Percentiles rank a stretch among this genome's conserved stretches.
Conservation (phyloP, 2,797 vertebrate species). For the Balearica regulorum region DNA sequence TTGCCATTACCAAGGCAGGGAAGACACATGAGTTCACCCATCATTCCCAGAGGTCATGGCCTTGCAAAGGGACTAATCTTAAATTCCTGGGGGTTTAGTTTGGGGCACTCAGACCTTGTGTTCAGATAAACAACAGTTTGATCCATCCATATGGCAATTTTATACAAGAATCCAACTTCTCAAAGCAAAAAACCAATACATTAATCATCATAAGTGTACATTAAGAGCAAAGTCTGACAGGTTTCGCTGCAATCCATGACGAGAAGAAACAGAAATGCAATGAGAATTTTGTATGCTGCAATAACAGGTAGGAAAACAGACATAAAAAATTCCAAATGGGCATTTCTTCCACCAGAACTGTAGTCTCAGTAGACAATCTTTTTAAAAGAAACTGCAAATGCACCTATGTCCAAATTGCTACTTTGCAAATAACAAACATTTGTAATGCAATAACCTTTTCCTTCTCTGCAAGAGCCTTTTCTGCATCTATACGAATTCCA, state of each 20-base stretch:
- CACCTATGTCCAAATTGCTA: neutral
- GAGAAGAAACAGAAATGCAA: neutral
- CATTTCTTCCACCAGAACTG: neutral
- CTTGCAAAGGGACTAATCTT: neutral
- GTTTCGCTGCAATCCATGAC: neutral
- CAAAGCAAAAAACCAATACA: neutral
- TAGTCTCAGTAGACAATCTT: neutral
- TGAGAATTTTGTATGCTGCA: neutral
- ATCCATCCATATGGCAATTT: neutral
- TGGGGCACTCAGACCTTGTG: neutral
- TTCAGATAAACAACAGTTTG: neutral
- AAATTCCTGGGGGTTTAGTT: neutral
- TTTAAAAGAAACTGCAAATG: neutral
- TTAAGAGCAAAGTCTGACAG: neutral
- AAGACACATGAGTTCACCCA: neutral
- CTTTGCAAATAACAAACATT: neutral
- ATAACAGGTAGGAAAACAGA: neutral
- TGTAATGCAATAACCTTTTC: conserved; percentile 77
- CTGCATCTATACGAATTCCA: conserved; percentile 75
- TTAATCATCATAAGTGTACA: neutral
- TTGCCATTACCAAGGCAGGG: neutral
- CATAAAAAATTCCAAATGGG: neutral
- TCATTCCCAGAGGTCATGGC: neutral
- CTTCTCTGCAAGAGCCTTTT: conserved; percentile 84
- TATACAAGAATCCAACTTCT: neutral